Conservation (phyloP, 2,113 vertebrate species). For the Anser cygnoides region DNA sequence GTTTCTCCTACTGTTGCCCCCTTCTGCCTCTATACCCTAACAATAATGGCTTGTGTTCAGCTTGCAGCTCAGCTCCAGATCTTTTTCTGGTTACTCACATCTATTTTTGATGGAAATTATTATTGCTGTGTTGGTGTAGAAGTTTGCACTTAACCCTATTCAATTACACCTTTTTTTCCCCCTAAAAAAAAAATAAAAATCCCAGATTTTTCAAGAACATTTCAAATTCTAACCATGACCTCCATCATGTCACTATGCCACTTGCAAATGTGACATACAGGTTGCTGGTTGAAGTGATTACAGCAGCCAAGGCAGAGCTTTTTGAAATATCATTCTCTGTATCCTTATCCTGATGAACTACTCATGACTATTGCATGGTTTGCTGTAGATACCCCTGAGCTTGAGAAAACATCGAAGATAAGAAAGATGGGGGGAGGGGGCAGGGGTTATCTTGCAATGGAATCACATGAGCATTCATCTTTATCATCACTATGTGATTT, state of each 20-base stretch:
- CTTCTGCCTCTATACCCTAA: too few species aligned
- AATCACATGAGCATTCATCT: background rate
- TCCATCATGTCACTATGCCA: background rate
- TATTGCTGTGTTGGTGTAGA: background rate
- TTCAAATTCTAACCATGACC: background rate
- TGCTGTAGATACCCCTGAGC: background rate
- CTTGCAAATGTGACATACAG: background rate
- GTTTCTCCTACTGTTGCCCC: background rate
- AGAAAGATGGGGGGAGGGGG: background rate
- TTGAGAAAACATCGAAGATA: background rate
- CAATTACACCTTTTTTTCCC: background rate
- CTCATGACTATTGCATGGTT: background rate
- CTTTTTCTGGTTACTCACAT: background rate
- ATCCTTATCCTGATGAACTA: too few species aligned
- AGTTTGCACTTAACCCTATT: background rate
- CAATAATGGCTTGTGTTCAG: background rate
- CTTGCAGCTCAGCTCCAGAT: background rate
- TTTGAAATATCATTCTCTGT: background rate
- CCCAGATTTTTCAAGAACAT: background rate
- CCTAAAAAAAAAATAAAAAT: background rate
- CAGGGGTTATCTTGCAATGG: background rate
- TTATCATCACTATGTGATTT: background rate
- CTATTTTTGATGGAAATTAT: background rate
- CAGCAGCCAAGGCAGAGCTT: background rate
- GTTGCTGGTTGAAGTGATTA: background rate